phyloP scores from a whole-genome alignment of 2,113 vertebrate genomes.

The Mionectes macconnelli region DNA sequence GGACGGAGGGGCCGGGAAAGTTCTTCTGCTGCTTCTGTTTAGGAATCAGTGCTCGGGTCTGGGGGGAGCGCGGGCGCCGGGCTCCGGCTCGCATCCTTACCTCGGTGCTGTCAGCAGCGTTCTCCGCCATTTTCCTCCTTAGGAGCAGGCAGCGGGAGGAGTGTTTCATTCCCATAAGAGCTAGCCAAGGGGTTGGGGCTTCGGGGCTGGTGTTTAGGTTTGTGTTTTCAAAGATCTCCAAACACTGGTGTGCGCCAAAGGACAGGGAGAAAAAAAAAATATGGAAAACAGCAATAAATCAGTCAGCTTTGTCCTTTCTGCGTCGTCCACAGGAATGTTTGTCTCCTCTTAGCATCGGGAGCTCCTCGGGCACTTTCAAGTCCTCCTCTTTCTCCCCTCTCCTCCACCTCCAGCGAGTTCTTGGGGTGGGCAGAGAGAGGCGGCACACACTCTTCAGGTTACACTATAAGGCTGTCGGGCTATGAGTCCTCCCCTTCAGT shows the following conservation, averaged over 20 bases:
- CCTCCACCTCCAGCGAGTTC: conserved; percentile 52
- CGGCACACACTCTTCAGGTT: conserved; percentile 28
- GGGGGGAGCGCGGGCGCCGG: background rate
- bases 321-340: conserved; percentile 59
- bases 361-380: conserved; percentile 58
- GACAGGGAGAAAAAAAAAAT: background rate
- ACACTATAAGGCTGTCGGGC: conserved; percentile 8
- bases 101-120: conserved; percentile 85
- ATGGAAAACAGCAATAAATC: background rate
- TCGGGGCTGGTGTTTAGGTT: conserved; percentile 8
- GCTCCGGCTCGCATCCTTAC: conserved; percentile 75
- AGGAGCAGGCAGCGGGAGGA: conserved; percentile 98
- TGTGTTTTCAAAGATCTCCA: conserved; percentile 3
- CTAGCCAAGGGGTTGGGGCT: conserved; percentile 76
- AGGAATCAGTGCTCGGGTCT: background rate
- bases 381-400: conserved; percentile 53
- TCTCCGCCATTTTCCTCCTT: conserved; percentile 97
- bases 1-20: conserved; percentile 32
- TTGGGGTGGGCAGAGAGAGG: conserved; percentile 32
- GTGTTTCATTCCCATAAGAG: conserved; percentile 98
- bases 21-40: background rate
- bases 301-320: conserved; percentile 39
- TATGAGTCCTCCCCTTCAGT: conserved; percentile 32
- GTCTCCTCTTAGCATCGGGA: conserved; percentile 53
- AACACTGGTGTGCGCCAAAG: conserved; percentile 17